Conservation (phyloP, 1,140 invertebrate species). For the Drosophila dunni region DNA sequence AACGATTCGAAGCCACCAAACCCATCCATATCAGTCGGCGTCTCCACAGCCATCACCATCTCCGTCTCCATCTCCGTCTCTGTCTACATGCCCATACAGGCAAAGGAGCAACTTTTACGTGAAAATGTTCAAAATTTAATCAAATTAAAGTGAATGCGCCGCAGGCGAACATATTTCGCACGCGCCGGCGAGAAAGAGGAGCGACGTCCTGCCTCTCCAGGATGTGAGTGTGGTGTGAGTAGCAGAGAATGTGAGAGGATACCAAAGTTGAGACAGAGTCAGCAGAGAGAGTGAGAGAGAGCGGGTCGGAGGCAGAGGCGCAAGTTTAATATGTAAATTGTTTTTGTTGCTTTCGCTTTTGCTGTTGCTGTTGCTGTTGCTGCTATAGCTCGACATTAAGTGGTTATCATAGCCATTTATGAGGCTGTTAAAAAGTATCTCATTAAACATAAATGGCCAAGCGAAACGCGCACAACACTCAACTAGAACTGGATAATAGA, state of each 20-base stretch:
- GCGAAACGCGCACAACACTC: conserved; percentile 17
- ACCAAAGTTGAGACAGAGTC: conserved; percentile 9
- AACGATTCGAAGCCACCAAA: conserved; percentile 25
- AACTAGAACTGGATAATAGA: conserved; percentile 43
- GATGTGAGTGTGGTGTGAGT: neutral
- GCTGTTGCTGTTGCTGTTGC: conserved; percentile 22
- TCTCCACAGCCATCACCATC: neutral
- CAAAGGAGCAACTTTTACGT: conserved; percentile 79
- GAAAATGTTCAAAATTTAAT: conserved; percentile 84
- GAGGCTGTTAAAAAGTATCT: conserved; percentile 83
- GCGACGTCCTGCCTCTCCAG: conserved; percentile 14
- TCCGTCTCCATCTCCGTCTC: conserved; percentile 33
- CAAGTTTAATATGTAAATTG: conserved; percentile 83
- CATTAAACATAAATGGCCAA: conserved; percentile 53
- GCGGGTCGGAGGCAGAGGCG: conserved; percentile 16
- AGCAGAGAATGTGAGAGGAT: neutral
- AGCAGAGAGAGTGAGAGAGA: conserved; percentile 9
- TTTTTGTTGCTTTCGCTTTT: conserved; percentile 58
- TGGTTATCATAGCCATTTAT: conserved; percentile 84
- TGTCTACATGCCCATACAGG: conserved; percentile 6
- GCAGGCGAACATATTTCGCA: conserved; percentile 82
- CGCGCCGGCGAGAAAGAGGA: conserved; percentile 53
- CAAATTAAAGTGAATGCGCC: conserved; percentile 84
- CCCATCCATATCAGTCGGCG: conserved; percentile 39
- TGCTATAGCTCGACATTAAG: conserved; percentile 76